Conservation (phyloP, 2,888 invertebrate genomes). For the Gisinianus flammeolus region DNA sequence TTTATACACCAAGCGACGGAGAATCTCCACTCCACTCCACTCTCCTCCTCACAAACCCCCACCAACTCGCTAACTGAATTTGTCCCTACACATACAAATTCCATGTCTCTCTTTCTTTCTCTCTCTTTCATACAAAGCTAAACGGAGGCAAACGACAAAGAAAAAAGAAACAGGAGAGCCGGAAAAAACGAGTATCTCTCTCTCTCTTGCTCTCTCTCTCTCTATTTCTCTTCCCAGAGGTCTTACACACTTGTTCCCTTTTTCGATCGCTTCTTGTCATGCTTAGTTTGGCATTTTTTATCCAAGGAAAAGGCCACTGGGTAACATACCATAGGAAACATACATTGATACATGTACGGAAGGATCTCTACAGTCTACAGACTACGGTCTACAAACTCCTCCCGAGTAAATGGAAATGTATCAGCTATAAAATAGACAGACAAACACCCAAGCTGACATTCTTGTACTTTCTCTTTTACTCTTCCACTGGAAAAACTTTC, state of each 20-base stretch:
- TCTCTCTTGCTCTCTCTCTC: no score
- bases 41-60: neutral
- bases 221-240: slow-evolving; percentile 17
- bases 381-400: no score
- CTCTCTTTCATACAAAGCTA: neutral
- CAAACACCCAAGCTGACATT: slow-evolving; percentile 1
- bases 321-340: neutral
- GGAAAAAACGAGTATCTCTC: slow-evolving; percentile 11
- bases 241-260: slow-evolving; percentile 31
- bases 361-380: neutral
- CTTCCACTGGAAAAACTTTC: neutral
- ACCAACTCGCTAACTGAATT: neutral
- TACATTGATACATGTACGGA: neutral
- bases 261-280: slow-evolving; percentile 36
- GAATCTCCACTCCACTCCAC: neutral
- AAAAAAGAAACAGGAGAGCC: neutral
- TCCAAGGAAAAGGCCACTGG: slow-evolving; percentile 21
- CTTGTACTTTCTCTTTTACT: neutral
- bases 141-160: slow-evolving; percentile 5
- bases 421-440: neutral
- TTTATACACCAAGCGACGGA: slow-evolving; percentile 14
- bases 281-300: slow-evolving; percentile 37
- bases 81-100: neutral
- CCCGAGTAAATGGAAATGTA: neutral
- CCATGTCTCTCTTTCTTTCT: neutral